Evolutionary conservation across 2,113 vertebrate genomes (phyloP).

Genomic region (Plecturocebus donacophilus): DNA sequence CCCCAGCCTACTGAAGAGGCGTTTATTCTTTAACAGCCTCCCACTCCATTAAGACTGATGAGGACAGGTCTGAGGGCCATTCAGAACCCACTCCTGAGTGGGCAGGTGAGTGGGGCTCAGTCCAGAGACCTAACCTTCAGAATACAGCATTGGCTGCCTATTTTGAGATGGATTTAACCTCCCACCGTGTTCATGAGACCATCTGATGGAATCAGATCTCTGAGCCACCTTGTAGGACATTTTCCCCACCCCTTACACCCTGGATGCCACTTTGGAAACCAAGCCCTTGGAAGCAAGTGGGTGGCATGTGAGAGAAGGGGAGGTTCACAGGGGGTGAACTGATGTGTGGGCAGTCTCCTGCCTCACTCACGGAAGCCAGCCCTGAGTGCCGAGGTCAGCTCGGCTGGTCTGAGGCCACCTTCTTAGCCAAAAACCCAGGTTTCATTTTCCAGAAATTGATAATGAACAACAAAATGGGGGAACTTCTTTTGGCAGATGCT

Average conservation of each 20-base stretch:
- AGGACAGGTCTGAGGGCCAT: background rate
- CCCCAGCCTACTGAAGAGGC: conserved; percentile 67
- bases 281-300: background rate
- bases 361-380: background rate
- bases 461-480: conserved; percentile 16
- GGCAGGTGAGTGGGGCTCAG: conserved; percentile 10
- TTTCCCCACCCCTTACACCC: background rate
- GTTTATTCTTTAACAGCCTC: conserved; percentile 79
- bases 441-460: conserved; percentile 59
- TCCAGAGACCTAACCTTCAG: conserved; percentile 50
- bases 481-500: conserved; percentile 34
- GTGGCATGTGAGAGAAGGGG: background rate
- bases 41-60: conserved; percentile 23
- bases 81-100: background rate
- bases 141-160: conserved; percentile 4
- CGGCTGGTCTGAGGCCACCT: background rate
- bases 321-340: background rate
- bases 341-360: background rate
- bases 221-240: background rate
- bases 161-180: conserved; percentile 61
- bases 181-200: conserved; percentile 42
- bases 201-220: background rate
- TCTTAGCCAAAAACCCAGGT: conserved; percentile 48
- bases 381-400: background rate
- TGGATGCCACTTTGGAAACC: background rate